Conservation (phyloP, 2,888 invertebrate genomes). For the Tigriopus californicus region DNA sequence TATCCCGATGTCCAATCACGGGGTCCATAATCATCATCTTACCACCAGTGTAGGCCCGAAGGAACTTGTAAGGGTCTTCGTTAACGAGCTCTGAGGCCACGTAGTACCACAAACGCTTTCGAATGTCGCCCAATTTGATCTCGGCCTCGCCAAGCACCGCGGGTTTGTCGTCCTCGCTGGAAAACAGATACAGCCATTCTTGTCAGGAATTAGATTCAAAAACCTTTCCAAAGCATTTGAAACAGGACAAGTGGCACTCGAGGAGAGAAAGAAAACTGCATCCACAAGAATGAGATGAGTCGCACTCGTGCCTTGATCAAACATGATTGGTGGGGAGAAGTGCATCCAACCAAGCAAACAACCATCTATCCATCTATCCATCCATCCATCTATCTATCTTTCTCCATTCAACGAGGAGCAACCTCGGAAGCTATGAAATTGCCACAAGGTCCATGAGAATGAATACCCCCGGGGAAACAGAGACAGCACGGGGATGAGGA, state of each 20-base stretch:
- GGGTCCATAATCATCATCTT: constrained; percentile 21
- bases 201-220: neutral
- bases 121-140: constrained; percentile 42
- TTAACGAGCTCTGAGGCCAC: constrained; percentile 52
- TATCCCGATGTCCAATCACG: too few species aligned
- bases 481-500: too few species aligned
- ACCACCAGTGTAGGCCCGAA: constrained; percentile 44
- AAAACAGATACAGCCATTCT: too few species aligned
- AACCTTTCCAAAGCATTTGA: neutral
- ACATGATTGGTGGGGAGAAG: neutral
- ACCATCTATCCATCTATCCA: neutral
- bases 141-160: constrained; percentile 42
- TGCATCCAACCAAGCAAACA: neutral
- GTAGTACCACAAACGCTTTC: constrained; percentile 38
- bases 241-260: neutral
- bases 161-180: constrained; percentile 36
- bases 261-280: neutral
- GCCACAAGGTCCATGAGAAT: too few species aligned
- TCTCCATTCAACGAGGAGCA: too few species aligned
- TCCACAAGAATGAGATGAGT: too few species aligned
- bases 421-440: too few species aligned
- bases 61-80: constrained; percentile 47
- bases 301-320: neutral
- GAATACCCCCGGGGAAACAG: too few species aligned
- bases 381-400: neutral